Evolutionary conservation across 2,888 invertebrate genomes (phyloP).

Genomic region (Dysmachus trigonus): DNA sequence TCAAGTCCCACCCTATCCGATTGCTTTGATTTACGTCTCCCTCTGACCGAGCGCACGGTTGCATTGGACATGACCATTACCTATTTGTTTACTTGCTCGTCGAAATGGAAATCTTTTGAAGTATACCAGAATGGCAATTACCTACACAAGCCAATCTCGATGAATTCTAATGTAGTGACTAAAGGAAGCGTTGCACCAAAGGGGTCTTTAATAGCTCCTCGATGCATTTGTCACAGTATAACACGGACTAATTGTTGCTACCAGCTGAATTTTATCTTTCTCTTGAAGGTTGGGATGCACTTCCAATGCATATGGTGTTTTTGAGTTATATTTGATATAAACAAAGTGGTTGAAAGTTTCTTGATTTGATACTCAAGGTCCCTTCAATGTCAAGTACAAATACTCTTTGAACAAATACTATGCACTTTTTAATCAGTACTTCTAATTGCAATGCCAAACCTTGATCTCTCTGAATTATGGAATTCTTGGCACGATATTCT

Average conservation of each 20-base stretch:
- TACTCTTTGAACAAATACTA: not conserved
- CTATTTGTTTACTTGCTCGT: not conserved
- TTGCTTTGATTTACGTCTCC: constrained; percentile 19
- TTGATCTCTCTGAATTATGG: not conserved
- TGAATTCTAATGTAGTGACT: not conserved
- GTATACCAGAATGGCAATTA: not conserved
- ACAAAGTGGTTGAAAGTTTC: not conserved
- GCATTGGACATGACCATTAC: not conserved
- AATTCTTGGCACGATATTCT: not conserved
- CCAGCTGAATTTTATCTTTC: not conserved
- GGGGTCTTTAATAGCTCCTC: not conserved
- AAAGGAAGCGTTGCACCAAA: not conserved
- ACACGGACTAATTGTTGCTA: not conserved
- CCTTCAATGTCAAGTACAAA: not conserved
- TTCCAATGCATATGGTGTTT: not conserved
- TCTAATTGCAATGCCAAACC: not conserved
- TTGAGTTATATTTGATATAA: not conserved
- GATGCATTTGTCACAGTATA: not conserved
- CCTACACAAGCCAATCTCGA: not conserved
- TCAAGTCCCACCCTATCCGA: constrained; percentile 1
- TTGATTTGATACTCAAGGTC: not conserved
- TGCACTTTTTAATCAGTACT: not conserved
- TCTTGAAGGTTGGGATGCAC: not conserved
- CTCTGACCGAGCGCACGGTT: not conserved
- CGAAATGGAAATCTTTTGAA: constrained; percentile 14